Evolutionary conservation across 2,797 vertebrate species (phyloP), one percentile per base, ranked within the genome.

Genomic region (Botia almorhae): DNA sequence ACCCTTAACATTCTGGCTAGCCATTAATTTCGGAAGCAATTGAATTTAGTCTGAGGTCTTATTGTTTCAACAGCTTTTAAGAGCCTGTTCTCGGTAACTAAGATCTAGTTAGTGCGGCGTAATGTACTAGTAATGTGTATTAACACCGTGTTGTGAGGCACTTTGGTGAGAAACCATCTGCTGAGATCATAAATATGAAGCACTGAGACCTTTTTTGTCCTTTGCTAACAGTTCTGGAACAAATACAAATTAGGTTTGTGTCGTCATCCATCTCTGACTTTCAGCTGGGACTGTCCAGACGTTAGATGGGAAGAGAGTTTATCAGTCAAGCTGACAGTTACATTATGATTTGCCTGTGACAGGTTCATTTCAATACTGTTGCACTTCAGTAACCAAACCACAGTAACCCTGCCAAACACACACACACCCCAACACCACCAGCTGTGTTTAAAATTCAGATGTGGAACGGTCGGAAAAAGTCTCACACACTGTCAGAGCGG

Each of bases 161-260:
- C 56, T 29, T 43, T 23, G 60, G 81, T 87, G 71, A 85, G 85
- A 88, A 55, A 39, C 17, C 17, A 33, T 77, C 26, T 21, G 26
- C 6, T 67, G 50, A 68, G 56, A 61, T 50, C 14, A 14, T 56
- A 23, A 69, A 69, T 56, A 46, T 69, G 46, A 50, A 43, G 69
- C 43, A 33, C 61, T 6, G 26, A 23, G 26, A 67, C 2, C 53
- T 12, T 55, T 26, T 74, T 87, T 82, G 78, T 81, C 69, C 84
- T 82, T 79, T 85, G 81, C 82, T 84, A 88, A 86, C 68, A 73
- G 16, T 84, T 86, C 80, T 85, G 85, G 74, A 71, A 87, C 63
- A 88, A 82, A 74, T 85, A 86, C 86, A 88, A 88, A 91, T 91
- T 88, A 87, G 88, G 85, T 89, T 87, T 89, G 89, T 87, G 88